Percentiles rank a stretch among this genome's conserved stretches.
Conservation (phyloP, 2,888 invertebrate species). For the Scaptomyza reducta region DNA sequence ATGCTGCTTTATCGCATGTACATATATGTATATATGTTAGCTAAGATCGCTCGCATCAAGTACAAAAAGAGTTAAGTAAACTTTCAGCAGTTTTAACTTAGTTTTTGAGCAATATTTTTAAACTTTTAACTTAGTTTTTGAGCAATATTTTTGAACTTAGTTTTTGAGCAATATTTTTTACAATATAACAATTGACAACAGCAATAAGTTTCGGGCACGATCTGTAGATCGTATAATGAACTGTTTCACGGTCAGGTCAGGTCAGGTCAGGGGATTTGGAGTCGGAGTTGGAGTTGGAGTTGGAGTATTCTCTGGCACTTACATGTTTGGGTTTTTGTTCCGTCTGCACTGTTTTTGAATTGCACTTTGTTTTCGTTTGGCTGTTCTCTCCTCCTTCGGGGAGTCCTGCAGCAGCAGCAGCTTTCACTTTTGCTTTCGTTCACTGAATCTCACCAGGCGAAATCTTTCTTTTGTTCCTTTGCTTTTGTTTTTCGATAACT, state of each 20-base stretch:
- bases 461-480: not conserved
- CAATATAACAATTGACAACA: too few relatives aligned
- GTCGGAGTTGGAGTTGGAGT: too few relatives aligned
- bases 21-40: not conserved
- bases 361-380: constrained; percentile 23
- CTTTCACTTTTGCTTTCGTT: constrained; percentile 3
- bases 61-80: too few relatives aligned
- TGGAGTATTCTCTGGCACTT: constrained; percentile 9
- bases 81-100: too few relatives aligned
- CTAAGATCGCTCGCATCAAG: too few relatives aligned
- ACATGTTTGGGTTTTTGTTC: not conserved
- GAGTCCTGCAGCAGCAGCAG: not conserved
- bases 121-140: too few relatives aligned
- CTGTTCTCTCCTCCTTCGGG: not conserved
- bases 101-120: too few relatives aligned
- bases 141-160: too few relatives aligned
- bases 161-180: too few relatives aligned
- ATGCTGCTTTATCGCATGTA: not conserved
- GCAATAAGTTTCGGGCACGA: too few relatives aligned
- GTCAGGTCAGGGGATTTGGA: not conserved
- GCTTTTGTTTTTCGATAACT: not conserved
- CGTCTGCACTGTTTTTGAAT: constrained; percentile 2
- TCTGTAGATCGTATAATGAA: too few relatives aligned
- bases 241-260: too few relatives aligned
- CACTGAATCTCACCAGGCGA: constrained; percentile 25